Conservation (phyloP, 1,140 invertebrate genomes). For the Caerostris darwini region DNA sequence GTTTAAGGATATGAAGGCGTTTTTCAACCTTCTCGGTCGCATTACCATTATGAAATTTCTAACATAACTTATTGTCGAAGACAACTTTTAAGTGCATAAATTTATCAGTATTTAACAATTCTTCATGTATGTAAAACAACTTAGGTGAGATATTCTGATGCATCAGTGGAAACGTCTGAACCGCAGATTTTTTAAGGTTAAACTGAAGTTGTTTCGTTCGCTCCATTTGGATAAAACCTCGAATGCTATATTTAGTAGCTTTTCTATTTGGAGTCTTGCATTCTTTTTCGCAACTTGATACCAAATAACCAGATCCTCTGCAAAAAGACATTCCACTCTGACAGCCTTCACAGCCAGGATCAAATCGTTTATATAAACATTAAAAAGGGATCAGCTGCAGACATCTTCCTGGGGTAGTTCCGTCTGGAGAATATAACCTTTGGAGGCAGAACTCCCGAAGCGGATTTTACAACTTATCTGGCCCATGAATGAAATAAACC, state of each 20-base stretch:
- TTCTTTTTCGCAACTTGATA: not conserved
- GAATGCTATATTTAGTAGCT: not conserved
- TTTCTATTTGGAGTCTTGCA: not conserved
- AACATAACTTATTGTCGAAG: slow-evolving; percentile 40
- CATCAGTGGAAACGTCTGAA: slow-evolving; percentile 24
- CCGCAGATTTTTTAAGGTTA: not conserved
- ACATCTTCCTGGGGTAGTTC: not conserved
- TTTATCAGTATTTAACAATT: slow-evolving; percentile 41
- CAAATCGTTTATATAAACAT: slow-evolving; percentile 29
- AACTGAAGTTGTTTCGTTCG: not conserved
- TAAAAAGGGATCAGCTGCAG: slow-evolving; percentile 31
- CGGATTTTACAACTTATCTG: slow-evolving; percentile 34
- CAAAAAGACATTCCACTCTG: slow-evolving; percentile 11
- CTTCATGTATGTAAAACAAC: not conserved
- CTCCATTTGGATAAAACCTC: not conserved
- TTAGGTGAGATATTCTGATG: slow-evolving; percentile 21
- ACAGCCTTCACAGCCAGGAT: not conserved
- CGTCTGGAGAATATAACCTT: slow-evolving; percentile 46
- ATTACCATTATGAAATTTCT: slow-evolving; percentile 8
- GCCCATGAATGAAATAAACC: slow-evolving; percentile 22
- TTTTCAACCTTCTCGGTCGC: not conserved
- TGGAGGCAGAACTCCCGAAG: not conserved
- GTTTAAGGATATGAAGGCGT: slow-evolving; percentile 13
- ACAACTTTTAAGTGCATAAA: slow-evolving; percentile 16
- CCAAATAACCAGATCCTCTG: not conserved